phyloP scores from a whole-genome alignment of 2,113 vertebrate species.

The Pangasianodon gigas region DNA sequence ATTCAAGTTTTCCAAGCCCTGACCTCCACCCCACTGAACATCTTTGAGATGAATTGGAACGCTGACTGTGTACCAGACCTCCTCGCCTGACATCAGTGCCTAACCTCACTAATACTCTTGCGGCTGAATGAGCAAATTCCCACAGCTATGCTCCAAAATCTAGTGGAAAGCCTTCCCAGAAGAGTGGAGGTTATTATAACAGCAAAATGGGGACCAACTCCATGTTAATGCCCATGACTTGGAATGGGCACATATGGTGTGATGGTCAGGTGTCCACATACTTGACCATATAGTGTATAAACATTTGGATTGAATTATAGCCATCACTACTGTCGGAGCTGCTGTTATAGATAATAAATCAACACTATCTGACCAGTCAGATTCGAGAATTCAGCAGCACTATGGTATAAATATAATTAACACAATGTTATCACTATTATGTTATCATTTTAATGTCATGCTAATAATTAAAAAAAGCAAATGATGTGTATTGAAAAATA shows the following conservation, averaged over 20 bases:
- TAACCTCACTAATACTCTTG: background rate
- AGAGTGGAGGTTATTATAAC: background rate
- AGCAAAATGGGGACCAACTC: background rate
- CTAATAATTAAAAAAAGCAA: too few species aligned
- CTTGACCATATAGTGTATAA: background rate
- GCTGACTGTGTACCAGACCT: background rate
- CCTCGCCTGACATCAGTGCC: background rate
- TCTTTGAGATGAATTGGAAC: background rate
- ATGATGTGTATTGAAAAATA: too few species aligned
- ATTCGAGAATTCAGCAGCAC: background rate
- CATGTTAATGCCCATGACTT: background rate
- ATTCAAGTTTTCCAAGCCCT: background rate
- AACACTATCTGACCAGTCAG: background rate
- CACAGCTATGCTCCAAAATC: background rate
- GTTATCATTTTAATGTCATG: too few species aligned
- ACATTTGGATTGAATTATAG: background rate
- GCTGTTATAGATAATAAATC: background rate
- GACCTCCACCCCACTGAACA: background rate
- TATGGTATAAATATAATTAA: background rate
- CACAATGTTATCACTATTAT: too few species aligned
- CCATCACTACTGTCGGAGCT: background rate
- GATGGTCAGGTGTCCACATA: background rate
- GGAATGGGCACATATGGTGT: background rate
- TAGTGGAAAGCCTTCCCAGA: background rate
- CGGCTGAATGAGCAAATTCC: too few species aligned